These are phyloP conservation scores for Teinopalpus imperialis DNA, from an alignment of 2,888 invertebrate species.

Conservation along the genomic window DNA sequence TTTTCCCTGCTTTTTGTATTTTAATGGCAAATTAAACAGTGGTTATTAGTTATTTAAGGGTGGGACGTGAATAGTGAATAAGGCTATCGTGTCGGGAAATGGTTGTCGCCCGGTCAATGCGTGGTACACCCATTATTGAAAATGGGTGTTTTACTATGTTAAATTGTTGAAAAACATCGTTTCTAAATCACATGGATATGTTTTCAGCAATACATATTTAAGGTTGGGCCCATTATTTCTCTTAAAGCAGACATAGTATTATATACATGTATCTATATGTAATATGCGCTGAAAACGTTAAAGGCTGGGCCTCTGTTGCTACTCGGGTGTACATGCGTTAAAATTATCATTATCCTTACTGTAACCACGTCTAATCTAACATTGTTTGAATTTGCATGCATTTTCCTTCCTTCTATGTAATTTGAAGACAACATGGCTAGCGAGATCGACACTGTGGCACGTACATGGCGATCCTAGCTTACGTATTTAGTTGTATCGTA, in stretches of 20 bases:
- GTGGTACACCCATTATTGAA: constrained; percentile 32
- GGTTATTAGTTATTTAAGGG: constrained; percentile 23
- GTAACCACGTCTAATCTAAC: neutral
- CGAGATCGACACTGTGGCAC: neutral
- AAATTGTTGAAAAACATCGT: constrained; percentile 2
- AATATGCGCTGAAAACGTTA: constrained; percentile 11
- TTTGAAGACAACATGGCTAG: neutral
- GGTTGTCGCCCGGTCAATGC: constrained; percentile 38
- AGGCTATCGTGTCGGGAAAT: constrained; percentile 20
- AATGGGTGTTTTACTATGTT: constrained; percentile 13
- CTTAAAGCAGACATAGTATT: constrained; percentile 5
- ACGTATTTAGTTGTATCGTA: neutral
- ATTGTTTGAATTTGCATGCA: neutral
- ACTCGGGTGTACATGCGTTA: constrained; percentile 3
- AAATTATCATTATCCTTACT: constrained; percentile 1
- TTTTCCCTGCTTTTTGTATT: constrained; percentile 34
- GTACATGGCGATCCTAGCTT: neutral
- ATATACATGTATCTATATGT: constrained; percentile 5
- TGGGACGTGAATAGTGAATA: constrained; percentile 29
- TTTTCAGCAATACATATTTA: neutral
- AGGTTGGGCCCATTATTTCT: neutral
- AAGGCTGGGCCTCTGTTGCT: constrained; percentile 16
- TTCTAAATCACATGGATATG: neutral
- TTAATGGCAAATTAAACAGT: constrained; percentile 23
- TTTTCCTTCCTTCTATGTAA: constrained; percentile 17